Evolutionary conservation across 2,797 vertebrate genomes (phyloP).

Genomic region (Halcyon leucocephala): DNA sequence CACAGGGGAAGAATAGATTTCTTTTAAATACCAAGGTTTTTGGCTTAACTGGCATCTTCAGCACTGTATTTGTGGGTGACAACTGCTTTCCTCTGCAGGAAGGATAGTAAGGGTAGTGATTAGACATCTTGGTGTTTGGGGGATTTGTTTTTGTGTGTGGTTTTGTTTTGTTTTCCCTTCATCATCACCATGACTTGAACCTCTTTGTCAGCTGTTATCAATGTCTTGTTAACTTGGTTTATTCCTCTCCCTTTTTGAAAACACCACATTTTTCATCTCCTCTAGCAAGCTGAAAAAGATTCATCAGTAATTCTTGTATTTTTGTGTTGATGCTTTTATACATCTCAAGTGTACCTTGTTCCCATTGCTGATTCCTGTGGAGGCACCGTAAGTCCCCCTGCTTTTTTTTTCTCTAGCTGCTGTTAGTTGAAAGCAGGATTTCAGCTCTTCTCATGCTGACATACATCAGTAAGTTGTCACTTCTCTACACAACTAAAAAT

Average conservation of each 20-base stretch:
- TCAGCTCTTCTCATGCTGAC: background rate
- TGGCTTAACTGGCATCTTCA: background rate
- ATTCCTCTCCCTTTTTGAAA: background rate
- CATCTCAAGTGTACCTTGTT: rapidly evolving
- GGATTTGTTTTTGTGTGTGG: background rate
- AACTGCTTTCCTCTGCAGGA: background rate
- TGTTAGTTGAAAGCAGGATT: background rate
- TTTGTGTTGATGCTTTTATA: background rate
- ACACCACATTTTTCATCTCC: background rate
- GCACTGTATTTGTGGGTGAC: background rate
- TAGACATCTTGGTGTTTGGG: background rate
- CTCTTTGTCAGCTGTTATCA: background rate
- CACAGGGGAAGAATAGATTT: background rate
- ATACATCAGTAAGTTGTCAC: background rate
- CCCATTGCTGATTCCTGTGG: background rate
- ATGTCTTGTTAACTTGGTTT: background rate
- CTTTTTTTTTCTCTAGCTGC: background rate
- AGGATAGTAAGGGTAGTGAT: background rate
- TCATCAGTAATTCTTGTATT: background rate
- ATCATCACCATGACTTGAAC: background rate
- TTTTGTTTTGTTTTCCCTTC: background rate
- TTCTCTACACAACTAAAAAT: background rate
- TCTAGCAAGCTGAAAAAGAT: background rate
- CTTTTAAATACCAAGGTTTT: background rate
- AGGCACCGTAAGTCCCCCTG: rapidly evolving